Evolutionary conservation across 2,113 vertebrate genomes (phyloP).

Genomic region (Lasiurus cinereus): DNA sequence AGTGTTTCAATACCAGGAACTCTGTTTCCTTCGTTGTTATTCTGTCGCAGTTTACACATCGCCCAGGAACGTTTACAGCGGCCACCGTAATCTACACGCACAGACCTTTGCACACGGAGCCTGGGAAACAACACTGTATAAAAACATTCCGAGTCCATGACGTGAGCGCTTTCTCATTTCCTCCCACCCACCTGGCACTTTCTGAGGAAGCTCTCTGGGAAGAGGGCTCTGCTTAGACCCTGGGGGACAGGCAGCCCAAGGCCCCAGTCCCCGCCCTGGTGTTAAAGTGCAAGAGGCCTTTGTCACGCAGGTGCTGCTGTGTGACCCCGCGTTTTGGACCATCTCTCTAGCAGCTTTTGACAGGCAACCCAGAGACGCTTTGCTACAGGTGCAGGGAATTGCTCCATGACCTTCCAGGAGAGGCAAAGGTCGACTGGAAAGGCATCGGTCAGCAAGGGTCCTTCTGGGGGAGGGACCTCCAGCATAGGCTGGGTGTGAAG

Average conservation of each 20-base stretch:
- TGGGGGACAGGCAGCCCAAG: neutral
- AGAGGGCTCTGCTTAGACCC: neutral
- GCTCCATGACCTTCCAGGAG: neutral
- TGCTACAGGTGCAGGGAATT: neutral
- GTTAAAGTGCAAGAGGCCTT: neutral
- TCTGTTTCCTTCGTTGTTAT: neutral
- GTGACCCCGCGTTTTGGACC: neutral
- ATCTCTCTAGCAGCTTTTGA: neutral
- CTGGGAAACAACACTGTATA: neutral
- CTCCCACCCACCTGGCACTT: neutral
- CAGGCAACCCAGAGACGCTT: neutral
- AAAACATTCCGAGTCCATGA: neutral
- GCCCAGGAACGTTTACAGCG: neutral
- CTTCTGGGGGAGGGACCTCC: neutral
- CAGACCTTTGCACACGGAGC: neutral
- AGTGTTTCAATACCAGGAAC: neutral
- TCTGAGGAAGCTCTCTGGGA: neutral
- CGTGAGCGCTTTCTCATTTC: neutral
- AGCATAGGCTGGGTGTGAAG: neutral
- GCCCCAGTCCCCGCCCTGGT: too few relatives aligned
- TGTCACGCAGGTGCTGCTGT: neutral
- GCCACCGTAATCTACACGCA: neutral
- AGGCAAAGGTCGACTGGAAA: neutral
- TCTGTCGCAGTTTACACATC: neutral
- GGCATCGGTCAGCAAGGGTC: neutral